Evolutionary conservation across 2,113 vertebrate genomes (phyloP).

Genomic region (Natator depressus): DNA sequence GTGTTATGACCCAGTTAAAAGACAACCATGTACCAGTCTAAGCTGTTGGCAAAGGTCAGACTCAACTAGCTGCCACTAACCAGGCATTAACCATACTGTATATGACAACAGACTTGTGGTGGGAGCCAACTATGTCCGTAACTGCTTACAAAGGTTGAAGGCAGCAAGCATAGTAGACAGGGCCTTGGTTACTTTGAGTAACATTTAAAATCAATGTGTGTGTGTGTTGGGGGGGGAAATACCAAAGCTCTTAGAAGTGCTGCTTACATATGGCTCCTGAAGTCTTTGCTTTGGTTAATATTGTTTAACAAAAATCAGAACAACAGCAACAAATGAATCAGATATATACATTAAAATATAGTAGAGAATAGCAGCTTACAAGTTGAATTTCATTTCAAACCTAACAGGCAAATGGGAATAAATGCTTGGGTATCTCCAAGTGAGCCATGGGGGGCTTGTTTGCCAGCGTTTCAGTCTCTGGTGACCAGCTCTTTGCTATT

Average conservation of each 20-base stretch:
- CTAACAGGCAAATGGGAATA: not conserved
- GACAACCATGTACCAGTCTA: accelerated
- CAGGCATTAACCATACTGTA: not conserved
- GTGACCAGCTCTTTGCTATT: conserved; percentile 52
- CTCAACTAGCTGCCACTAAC: not conserved
- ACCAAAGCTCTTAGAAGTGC: not conserved
- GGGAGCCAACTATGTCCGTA: not conserved
- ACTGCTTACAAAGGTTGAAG: not conserved
- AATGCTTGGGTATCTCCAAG: conserved; percentile 6
- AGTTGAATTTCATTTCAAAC: conserved; percentile 39
- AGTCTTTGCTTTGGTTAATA: not conserved
- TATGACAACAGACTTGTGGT: not conserved
- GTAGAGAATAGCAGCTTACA: not conserved
- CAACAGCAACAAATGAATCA: conserved; percentile 1
- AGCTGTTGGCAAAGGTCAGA: not conserved
- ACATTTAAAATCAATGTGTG: not conserved
- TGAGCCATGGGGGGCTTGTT: conserved; percentile 18
- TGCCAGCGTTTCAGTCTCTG: conserved; percentile 52
- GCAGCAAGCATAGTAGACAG: not conserved
- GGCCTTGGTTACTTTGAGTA: not conserved
- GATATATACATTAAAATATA: conserved; percentile 51
- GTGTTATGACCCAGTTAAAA: not conserved
- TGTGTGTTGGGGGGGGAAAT: not conserved
- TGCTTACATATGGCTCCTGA: not conserved
- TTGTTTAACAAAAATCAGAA: not conserved